Percentiles rank a stretch among this genome's conserved stretches.
Evolutionary conservation across 2,113 vertebrate species (phyloP).

Genomic region (Megalops atlanticus): DNA sequence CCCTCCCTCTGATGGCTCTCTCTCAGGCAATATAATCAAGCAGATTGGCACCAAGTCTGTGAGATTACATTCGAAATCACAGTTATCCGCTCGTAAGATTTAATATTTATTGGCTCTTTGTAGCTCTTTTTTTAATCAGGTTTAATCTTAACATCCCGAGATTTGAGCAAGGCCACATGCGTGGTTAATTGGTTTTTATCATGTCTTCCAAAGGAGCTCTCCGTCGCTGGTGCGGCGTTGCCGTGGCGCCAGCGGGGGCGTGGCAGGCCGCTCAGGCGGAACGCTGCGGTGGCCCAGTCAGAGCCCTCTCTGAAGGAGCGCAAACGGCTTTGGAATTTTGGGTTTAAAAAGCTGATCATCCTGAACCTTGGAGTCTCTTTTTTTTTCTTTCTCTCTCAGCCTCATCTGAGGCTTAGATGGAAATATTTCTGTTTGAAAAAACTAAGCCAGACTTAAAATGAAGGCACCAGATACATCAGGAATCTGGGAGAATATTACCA

Average conservation of each 20-base stretch:
- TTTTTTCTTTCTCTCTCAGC: not conserved
- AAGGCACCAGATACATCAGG: not conserved
- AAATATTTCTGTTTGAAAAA: not conserved
- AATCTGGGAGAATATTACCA: too few relatives aligned
- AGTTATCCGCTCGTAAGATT: not conserved
- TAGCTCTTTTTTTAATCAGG: constrained; percentile 4
- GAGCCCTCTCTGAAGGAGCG: not conserved
- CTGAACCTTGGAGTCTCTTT: not conserved
- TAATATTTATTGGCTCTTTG: not conserved
- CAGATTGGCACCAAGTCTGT: not conserved
- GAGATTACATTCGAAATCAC: constrained; percentile 1
- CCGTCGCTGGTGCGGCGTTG: not conserved
- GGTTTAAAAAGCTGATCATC: not conserved
- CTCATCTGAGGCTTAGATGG: not conserved
- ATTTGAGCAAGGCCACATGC: not conserved
- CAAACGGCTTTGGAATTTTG: not conserved
- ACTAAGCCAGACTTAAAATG: constrained; percentile 4
- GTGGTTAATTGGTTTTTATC: constrained; percentile 9
- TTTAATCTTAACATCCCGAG: not conserved
- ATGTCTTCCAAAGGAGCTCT: not conserved
- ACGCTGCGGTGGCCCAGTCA: not conserved
- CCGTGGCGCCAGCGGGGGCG: too few relatives aligned
- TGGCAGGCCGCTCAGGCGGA: not conserved
- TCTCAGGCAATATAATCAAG: not conserved
- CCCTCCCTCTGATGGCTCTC: not conserved